Conservation (phyloP, 2,888 invertebrate species). For the Choristoneura rosaceana region DNA sequence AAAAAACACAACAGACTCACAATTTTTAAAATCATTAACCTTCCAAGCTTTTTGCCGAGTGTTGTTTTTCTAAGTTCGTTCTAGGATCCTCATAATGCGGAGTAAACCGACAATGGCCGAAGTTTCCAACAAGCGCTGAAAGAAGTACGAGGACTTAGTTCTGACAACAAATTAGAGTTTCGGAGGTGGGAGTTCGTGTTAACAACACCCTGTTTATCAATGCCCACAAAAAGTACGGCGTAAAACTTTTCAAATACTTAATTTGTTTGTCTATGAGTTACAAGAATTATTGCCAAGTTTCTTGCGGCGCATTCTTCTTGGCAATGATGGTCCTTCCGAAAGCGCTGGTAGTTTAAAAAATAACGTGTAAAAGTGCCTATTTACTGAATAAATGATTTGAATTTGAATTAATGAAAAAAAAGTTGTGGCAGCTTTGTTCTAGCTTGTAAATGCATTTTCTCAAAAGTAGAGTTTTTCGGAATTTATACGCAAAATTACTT, state of each 20-base stretch:
- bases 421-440: no score
- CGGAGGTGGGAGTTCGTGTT: slow-evolving; percentile 19
- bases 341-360: no score
- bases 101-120: slow-evolving; percentile 19
- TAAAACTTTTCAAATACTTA: not conserved
- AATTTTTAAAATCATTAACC: slow-evolving; percentile 20
- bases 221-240: not conserved
- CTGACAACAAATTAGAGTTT: slow-evolving; percentile 34
- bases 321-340: no score
- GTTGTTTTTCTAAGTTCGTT: slow-evolving; percentile 17
- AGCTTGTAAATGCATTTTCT: no score
- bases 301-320: no score
- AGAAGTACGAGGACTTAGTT: slow-evolving; percentile 18
- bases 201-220: slow-evolving; percentile 6
- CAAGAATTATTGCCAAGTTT: no score
- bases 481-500: no score
- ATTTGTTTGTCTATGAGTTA: not conserved
- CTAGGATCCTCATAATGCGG: slow-evolving; percentile 17
- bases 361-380: no score
- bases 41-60: slow-evolving; percentile 1
- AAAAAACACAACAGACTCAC: not conserved
- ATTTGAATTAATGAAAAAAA: no score
- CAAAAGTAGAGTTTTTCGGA: no score
- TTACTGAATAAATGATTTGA: no score
- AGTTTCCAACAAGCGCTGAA: slow-evolving; percentile 17